Evolutionary conservation across 1,140 invertebrate species (phyloP), one percentile per base, ranked within the genome.

Genomic region (Aricia agestis): DNA sequence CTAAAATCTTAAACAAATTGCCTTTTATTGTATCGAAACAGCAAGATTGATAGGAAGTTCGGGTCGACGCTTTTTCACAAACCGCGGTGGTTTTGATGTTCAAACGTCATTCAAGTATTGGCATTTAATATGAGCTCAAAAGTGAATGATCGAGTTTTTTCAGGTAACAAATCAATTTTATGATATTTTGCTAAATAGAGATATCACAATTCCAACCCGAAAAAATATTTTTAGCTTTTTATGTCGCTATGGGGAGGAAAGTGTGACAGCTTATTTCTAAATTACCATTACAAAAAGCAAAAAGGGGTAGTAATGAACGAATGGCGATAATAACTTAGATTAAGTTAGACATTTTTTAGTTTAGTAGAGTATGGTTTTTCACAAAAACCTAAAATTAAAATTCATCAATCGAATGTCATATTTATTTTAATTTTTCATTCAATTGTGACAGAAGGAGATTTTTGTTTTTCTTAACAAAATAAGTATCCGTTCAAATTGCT

Each of bases 1-100:
- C 81, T 79, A 76, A 73, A 72, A 73, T 66, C 70, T 71, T 4
- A 63, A 76, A 81, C 75, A 82, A 77, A 78, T 77, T 72, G 72
- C 59, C 63, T 68, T 73, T 72, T 72, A 78, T 81, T 76, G 70
- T 78, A 68, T 63, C 19, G 59, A 63, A 63, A 63, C 59, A 18
- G 65, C 67, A 57, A 61, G 52, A 68, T 73, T 42, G n/a, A 59
- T 69, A 61, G 57, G 42, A 67, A 69, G 69, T 11, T 7, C 18
- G 59, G 18, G 18, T 9, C 59, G 59, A 6, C 11, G 7, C 59
- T 63, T 52, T 52, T 52, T 52, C 45, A 63, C 18, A 63, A 63
- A 63, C 2, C 3, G 6, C 59, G 59, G 59, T 25, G 19, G 59
- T 63, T 63, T 63, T 63, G 59, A 63, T 19, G 59, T 63, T 19